Evolutionary conservation across 2,797 vertebrate genomes (phyloP).

Genomic region (Notamacropus eugenii): DNA sequence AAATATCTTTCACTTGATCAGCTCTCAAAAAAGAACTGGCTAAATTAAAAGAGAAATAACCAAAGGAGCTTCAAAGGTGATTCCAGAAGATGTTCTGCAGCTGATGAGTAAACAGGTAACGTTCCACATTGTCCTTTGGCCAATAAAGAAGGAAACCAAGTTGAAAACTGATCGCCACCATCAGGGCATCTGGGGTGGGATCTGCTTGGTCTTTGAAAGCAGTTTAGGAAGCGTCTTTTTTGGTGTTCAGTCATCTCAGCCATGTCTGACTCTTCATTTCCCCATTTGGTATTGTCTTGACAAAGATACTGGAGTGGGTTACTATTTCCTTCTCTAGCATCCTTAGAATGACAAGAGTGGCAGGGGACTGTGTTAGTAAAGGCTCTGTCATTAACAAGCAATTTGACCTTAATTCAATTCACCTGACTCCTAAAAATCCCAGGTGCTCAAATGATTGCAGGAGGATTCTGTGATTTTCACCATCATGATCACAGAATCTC

Average conservation of each 20-base stretch:
- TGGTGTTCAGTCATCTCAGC: background rate
- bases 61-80: constrained; percentile 30
- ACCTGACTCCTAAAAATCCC: background rate
- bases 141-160: background rate
- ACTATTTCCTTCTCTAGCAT: background rate
- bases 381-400: background rate
- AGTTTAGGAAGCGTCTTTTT: background rate
- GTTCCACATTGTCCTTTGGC: background rate
- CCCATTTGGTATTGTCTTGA: background rate
- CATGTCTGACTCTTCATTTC: background rate
- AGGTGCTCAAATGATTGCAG: background rate
- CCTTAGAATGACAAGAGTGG: background rate
- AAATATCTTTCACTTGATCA: constrained; percentile 5
- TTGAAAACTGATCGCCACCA: background rate
- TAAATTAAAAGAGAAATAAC: constrained; percentile 27
- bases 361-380: rapidly evolving
- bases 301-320: background rate
- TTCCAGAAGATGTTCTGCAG: background rate
- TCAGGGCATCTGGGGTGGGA: background rate
- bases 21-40: constrained; percentile 53
- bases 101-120: background rate
- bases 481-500: background rate
- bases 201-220: background rate
- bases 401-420: background rate
- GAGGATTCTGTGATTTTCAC: background rate